Evolutionary conservation across 2,888 invertebrate genomes (phyloP), one percentile per base, ranked within the genome.

Genomic region (Ectemnius continuus): DNA sequence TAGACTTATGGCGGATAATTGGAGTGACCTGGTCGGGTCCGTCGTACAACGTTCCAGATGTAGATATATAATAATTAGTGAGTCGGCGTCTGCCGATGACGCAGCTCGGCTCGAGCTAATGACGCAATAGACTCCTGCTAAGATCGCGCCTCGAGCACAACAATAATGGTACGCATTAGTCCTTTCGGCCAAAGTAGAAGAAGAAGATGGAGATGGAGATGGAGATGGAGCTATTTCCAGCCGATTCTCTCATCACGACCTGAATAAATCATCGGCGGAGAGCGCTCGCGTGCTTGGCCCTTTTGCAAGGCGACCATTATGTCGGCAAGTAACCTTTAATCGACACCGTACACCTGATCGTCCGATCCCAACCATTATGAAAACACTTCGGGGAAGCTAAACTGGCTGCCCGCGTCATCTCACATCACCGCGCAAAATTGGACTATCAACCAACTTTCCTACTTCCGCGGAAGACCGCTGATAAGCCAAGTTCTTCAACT

Each of bases 11-110:
- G 0, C 36, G 5, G 36, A 11, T 11, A 11, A 36, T 8, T 36
- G 0, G 8, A 36, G 8, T 36, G 36, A 6, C 5, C 36, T 36
- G 36, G 36, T 2, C 36, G 36, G 36, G 8, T 36, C 11, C 0
- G 4, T 36, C 5, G 11, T 36, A 6, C 8, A 36, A 11, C 13
- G 16, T 16, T 52, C 52, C 52, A 52, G n/a, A 52, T 52, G 14
- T 13, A 52, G 0, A 36, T 78, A 82, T 81, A n/a, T n/a, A n/a
- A n/a, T n/a, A 85, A 86, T 86, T 85, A 82, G 78, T 76, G 28
- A 48, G 8, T 60, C 56, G 68, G 70, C 71, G 65, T 77, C 81
- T 83, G 80, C 61, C 76, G 84, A 82, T 84, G 84, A 85, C 85
- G 83, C 79, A 67, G 11, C 36, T 1, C 8, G 1, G 36, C 8